A percentile compares a stretch with the other conserved stretches of the same genome.
Conservation (phyloP, 2,888 invertebrate genomes). For the Tuberolachnus salignus region DNA sequence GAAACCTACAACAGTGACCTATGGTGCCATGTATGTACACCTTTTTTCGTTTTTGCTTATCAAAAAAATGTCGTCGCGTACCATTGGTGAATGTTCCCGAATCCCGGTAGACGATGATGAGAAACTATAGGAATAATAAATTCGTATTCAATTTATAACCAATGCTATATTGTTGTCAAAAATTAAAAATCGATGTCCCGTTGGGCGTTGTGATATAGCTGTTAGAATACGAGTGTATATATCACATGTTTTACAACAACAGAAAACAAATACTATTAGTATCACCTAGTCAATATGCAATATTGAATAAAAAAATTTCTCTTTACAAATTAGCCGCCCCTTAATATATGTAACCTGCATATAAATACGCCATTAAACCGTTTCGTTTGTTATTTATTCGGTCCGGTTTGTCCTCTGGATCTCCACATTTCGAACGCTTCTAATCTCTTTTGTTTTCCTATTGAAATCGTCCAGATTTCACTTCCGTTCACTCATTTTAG, state of each 20-base stretch:
- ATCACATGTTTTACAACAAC: constrained; percentile 11
- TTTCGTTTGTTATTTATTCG: too few relatives aligned
- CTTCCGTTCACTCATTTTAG: too few relatives aligned
- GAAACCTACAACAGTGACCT: too few relatives aligned
- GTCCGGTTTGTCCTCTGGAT: too few relatives aligned
- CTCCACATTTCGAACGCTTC: too few relatives aligned
- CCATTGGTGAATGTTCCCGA: neutral
- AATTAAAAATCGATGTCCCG: neutral
- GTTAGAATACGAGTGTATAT: neutral
- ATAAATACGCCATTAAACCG: neutral
- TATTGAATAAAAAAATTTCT: neutral
- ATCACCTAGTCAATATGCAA: neutral
- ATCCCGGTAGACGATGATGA: neutral
- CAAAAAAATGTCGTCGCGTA: too few relatives aligned
- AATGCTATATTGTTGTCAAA: neutral
- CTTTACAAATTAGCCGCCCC: neutral
- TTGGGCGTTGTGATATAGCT: constrained; percentile 1
- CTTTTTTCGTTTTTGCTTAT: too few relatives aligned
- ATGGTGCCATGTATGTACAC: too few relatives aligned
- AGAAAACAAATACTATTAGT: neutral
- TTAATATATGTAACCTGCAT: too few relatives aligned
- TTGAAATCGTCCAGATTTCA: too few relatives aligned
- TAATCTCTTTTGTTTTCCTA: too few relatives aligned
- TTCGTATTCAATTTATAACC: neutral
- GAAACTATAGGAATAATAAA: constrained; percentile 6